Conservation (phyloP, 2,113 vertebrate genomes). For the Macquaria australasica region DNA sequence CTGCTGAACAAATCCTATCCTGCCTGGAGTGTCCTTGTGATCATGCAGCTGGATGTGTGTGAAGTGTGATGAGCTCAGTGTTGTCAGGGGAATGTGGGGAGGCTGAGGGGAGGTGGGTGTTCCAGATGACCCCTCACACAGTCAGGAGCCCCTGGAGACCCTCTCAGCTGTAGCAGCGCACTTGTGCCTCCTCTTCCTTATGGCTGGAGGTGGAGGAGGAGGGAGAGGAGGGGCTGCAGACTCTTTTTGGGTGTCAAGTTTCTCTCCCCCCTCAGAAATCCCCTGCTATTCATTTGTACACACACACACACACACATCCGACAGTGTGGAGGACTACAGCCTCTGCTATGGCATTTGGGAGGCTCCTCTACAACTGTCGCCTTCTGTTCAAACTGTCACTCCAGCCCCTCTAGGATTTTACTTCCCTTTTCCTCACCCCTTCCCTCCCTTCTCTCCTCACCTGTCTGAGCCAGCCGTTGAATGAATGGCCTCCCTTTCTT, state of each 20-base stretch:
- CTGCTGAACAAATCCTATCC: constrained; percentile 31
- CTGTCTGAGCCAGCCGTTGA: constrained; percentile 50
- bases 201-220: constrained; percentile 31
- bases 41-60: constrained; percentile 60
- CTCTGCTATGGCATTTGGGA: constrained; percentile 74
- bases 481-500: constrained; percentile 63
- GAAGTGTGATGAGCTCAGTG: constrained; percentile 62
- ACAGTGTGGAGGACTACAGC: constrained; percentile 61
- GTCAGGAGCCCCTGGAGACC: constrained; percentile 67
- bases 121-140: constrained; percentile 68
- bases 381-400: constrained; percentile 71
- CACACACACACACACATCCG: constrained; percentile 58
- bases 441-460: constrained; percentile 36
- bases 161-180: constrained; percentile 76
- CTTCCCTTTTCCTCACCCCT: constrained; percentile 47
- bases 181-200: constrained; percentile 72
- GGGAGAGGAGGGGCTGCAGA: constrained; percentile 2
- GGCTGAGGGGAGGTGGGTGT: constrained; percentile 12
- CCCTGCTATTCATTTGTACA: constrained; percentile 61
- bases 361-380: constrained; percentile 77
- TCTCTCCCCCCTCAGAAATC: constrained; percentile 66
- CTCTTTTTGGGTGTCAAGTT: constrained; percentile 75
- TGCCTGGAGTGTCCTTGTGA: constrained; percentile 37
- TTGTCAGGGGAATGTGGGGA: constrained; percentile 59
- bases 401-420: constrained; percentile 47